Percentiles rank a stretch among this genome's conserved stretches.
Conservation (phyloP, 2,888 invertebrate genomes). For the Drosophila sordidula region DNA sequence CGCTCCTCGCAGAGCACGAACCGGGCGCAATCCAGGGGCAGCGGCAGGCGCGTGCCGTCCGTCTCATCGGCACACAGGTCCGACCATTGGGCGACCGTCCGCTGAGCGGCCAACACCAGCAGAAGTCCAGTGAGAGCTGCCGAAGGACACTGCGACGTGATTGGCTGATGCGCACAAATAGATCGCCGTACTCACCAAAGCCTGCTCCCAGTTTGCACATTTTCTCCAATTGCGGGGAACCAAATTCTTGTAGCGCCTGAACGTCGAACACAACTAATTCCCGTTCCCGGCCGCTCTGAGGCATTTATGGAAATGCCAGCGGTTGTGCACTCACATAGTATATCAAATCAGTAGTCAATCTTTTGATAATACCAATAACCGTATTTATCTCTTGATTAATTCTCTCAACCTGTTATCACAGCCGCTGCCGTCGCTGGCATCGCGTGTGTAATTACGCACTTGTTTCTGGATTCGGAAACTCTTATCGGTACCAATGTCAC, state of each 20-base stretch:
- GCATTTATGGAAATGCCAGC: constrained; percentile 55
- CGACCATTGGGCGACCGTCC: constrained; percentile 11
- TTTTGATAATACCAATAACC: constrained; percentile 68
- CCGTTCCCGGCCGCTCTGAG: constrained; percentile 6
- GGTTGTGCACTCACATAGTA: constrained; percentile 3
- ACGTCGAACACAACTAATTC: constrained; percentile 49
- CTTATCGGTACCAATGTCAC: constrained; percentile 30
- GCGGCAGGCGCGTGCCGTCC: constrained; percentile 65
- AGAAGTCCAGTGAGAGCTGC: constrained; percentile 28
- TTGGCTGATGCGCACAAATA: no score
- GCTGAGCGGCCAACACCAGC: constrained; percentile 23
- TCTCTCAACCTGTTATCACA: constrained; percentile 36
- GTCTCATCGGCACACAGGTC: constrained; percentile 61
- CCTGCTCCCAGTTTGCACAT: constrained; percentile 27
- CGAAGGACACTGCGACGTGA: no score
- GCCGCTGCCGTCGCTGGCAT: constrained; percentile 11
- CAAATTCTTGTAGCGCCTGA: constrained; percentile 25
- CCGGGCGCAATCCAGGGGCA: constrained; percentile 66
- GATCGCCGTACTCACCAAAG: constrained; percentile 28
- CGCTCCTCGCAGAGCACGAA: constrained; percentile 68
- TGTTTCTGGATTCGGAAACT: constrained; percentile 34
- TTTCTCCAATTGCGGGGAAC: neutral
- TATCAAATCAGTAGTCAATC: constrained; percentile 66
- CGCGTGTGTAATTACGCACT: constrained; percentile 54
- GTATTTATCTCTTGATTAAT: constrained; percentile 63